Evolutionary conservation across 1,140 invertebrate genomes (phyloP), one percentile per base, ranked within the genome.

Genomic region (Archivesica marissinica): DNA sequence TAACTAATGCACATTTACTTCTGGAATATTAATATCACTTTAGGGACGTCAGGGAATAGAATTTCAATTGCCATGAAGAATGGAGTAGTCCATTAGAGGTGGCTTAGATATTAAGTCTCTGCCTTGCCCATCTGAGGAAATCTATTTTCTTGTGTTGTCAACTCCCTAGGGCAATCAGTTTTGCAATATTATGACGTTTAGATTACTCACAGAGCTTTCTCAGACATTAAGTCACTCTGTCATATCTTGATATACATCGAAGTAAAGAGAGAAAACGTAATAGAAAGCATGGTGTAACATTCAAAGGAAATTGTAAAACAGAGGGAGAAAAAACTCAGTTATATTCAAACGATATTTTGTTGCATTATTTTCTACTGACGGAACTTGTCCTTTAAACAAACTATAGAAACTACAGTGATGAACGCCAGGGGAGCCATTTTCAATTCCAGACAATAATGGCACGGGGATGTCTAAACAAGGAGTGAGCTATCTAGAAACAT

Each of bases 1-100:
- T 89, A 89, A 88, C 86, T 89, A 89, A 89, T 89, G 88, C 86
- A 86, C 86, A 87, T 87, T 89, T 89, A 89, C 88, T 88, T 89
- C 86, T 84, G 84, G 87, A 88, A 87, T 89, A 89, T 89, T 89
- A 89, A 89, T 89, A 88, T 89, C 85, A 87, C 88, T 88, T 87
- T 87, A 75, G 52, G 9, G 75, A 80, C 88, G 39, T 68, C 7
- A 35, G 88, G 88, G 88, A 89, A 70, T 86, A 50, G 47, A 66
- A 88, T 89, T 89, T 88, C 87, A 89, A 89, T 89, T 85, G 68
- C 47, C 13, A 68, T 54, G 44, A 76, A 85, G 82, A 66, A 75
- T 68, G 20, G 28, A 77, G 33, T 50, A 13, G 59, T 54, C 74
- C 74, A 78, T 85, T 78, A 85, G 56, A 76, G 78, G 74, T 77